Conservation (phyloP, 2,113 vertebrate genomes). For the Xyliphius kryptos region DNA sequence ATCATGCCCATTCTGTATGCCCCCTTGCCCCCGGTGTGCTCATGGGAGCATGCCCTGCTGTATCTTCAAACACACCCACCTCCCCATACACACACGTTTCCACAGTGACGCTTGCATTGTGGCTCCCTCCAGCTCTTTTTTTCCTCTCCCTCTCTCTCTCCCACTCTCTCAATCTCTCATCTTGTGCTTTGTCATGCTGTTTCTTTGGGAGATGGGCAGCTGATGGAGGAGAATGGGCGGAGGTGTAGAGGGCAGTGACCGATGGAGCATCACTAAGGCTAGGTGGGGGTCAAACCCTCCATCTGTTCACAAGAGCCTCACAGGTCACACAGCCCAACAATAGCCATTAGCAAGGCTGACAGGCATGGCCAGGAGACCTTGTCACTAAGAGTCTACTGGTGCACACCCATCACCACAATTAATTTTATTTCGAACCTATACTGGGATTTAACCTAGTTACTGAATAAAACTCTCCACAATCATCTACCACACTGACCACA, state of each 20-base stretch:
- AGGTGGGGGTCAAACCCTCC: conserved; percentile 43
- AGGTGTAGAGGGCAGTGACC: conserved; percentile 35
- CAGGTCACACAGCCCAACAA: conserved; percentile 42
- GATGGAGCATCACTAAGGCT: conserved; percentile 39
- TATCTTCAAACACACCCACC: conserved; percentile 7
- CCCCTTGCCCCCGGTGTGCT: conserved; percentile 35
- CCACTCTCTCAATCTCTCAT: too few species aligned
- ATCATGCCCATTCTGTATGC: conserved; percentile 12
- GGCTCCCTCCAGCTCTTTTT: neutral
- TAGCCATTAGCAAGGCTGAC: conserved; percentile 46
- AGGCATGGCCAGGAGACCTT: conserved; percentile 36
- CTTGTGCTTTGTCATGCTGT: conserved; percentile 45
- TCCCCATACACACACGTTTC: too few species aligned
- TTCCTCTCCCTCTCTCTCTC: too few species aligned
- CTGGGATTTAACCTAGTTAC: too few species aligned
- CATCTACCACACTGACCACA: too few species aligned
- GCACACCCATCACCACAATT: too few species aligned
- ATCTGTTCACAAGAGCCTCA: conserved; percentile 45
- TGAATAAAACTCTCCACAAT: too few species aligned
- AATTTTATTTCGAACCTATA: too few species aligned
- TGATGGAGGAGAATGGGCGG: conserved; percentile 33
- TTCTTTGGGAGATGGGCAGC: conserved; percentile 44
- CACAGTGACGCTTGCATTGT: conserved; percentile 38
- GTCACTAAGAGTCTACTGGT: too few species aligned
- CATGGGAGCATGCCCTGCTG: conserved; percentile 46